Conservation (phyloP, 1,140 invertebrate species). For the Berghia stephanieae region DNA sequence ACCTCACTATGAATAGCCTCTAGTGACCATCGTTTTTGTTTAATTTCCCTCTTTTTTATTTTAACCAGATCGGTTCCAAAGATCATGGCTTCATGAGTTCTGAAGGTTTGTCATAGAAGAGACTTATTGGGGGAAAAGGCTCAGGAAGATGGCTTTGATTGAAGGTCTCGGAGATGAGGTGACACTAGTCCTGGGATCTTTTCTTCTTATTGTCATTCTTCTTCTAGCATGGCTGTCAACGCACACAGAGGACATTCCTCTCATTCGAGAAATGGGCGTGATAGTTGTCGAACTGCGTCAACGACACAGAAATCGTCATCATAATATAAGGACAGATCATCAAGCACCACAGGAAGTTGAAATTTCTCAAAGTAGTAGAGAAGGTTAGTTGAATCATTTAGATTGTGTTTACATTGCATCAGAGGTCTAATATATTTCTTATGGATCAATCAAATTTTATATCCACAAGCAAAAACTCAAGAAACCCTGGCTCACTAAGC, state of each 20-base stretch:
- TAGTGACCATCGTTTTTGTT: too few relatives aligned
- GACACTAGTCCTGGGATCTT: slow-evolving; percentile 74
- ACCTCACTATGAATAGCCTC: too few relatives aligned
- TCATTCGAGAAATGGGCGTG: slow-evolving; percentile 40
- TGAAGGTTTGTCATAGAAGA: not conserved
- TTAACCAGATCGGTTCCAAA: too few relatives aligned
- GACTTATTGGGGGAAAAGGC: not conserved
- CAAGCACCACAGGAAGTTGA: not conserved
- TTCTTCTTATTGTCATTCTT: slow-evolving; percentile 70
- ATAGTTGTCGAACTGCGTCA: slow-evolving; percentile 50
- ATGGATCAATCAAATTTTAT: not conserved
- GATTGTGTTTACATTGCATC: not conserved
- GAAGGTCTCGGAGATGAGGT: slow-evolving; percentile 87
- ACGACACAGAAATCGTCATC: slow-evolving; percentile 22
- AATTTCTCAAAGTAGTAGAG: not conserved
- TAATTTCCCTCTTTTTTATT: too few relatives aligned
- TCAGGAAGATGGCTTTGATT: slow-evolving; percentile 68
- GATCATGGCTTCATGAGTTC: too few relatives aligned
- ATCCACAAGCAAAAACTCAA: not conserved
- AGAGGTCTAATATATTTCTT: not conserved
- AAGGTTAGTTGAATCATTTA: not conserved
- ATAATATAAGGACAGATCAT: not conserved
- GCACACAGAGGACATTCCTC: slow-evolving; percentile 52
- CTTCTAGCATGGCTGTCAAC: slow-evolving; percentile 80
- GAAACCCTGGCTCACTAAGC: too few relatives aligned